These are phyloP conservation scores for Ictalurus punctatus DNA, from an alignment of 2,113 vertebrate genomes.

Conservation along the genomic window DNA sequence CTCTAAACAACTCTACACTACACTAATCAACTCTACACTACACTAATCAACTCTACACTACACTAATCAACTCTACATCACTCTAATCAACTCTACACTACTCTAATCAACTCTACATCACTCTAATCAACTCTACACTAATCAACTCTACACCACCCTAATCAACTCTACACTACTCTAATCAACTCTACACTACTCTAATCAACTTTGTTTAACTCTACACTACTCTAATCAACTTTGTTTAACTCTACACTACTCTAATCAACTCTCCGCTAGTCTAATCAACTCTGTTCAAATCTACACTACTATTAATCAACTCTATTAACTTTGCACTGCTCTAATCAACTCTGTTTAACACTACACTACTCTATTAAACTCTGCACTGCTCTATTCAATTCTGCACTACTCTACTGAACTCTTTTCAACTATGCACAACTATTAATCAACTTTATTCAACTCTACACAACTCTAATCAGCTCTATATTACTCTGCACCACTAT, in stretches of 20 bases:
- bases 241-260: no score
- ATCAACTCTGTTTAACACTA: constrained; percentile 54
- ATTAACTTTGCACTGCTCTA: constrained; percentile 56
- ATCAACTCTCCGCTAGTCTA: no score
- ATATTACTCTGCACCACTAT: background rate
- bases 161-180: background rate
- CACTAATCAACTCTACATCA: no score
- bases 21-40: background rate
- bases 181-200: no score
- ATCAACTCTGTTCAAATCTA: background rate
- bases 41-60: background rate
- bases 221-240: no score
- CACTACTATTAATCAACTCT: background rate
- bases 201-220: no score
- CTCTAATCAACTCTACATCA: no score
- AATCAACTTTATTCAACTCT: constrained; percentile 28
- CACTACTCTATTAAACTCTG: background rate
- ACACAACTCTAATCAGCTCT: background rate
- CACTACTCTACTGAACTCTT: background rate
- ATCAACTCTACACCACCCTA: background rate
- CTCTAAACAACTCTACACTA: background rate
- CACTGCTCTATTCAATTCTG: background rate
- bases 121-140: no score
- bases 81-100: no score
- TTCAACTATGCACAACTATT: background rate